These are phyloP conservation scores for Hymenopus coronatus DNA, from an alignment of 2,888 invertebrate species.

Conservation along the genomic window DNA sequence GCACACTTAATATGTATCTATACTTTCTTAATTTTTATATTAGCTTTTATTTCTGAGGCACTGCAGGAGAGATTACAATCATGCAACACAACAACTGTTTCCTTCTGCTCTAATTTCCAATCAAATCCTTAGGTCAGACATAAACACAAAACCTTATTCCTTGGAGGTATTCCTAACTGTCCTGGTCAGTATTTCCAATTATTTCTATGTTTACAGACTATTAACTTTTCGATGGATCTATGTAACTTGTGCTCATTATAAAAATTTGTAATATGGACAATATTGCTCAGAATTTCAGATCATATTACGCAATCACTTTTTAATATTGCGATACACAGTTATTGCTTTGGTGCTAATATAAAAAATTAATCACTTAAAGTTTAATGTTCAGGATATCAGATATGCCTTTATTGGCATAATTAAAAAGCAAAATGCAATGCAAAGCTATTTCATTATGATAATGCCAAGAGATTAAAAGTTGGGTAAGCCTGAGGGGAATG, in stretches of 20 bases:
- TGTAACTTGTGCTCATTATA: background rate
- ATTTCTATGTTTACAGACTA: background rate
- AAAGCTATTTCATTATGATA: background rate
- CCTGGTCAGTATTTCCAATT: background rate
- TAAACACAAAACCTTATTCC: too few species aligned
- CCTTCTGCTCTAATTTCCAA: too few species aligned
- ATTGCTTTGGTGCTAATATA: background rate
- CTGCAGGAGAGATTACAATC: too few species aligned
- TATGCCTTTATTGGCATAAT: background rate
- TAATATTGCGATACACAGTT: background rate
- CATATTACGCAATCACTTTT: background rate
- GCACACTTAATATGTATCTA: too few species aligned
- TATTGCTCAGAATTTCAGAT: background rate
- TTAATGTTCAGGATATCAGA: background rate
- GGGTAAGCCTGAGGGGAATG: background rate
- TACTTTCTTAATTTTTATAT: too few species aligned
- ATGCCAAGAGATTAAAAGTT: background rate
- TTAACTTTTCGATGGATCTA: background rate
- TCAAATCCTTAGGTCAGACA: too few species aligned
- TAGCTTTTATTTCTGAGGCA: too few species aligned
- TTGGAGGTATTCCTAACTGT: background rate
- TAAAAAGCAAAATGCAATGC: background rate
- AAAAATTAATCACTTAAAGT: background rate
- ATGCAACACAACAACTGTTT: too few species aligned
- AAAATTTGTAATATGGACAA: background rate